These are phyloP conservation scores for Takifugu flavidus DNA, from an alignment of 2,113 vertebrate species.

Conservation along the genomic window DNA sequence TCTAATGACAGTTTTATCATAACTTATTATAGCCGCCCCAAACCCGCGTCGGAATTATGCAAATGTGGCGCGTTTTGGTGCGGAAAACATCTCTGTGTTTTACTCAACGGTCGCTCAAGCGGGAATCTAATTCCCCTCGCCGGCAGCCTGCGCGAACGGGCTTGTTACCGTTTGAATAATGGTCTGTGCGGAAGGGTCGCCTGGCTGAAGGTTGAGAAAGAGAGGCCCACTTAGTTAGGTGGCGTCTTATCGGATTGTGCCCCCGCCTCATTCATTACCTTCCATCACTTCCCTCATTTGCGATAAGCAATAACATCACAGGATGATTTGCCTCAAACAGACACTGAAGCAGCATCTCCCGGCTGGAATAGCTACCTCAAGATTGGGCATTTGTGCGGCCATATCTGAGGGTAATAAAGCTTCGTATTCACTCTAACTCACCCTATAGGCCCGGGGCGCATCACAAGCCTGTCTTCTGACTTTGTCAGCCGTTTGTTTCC, in stretches of 20 bases:
- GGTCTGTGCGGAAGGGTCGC: conserved; percentile 43
- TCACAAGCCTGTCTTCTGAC: conserved; percentile 20
- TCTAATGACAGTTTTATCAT: conserved; percentile 76
- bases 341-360: conserved; percentile 47
- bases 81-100: conserved; percentile 65
- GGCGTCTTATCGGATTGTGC: conserved; percentile 61
- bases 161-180: conserved; percentile 72
- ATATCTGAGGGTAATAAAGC: conserved; percentile 58
- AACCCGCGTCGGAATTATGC: conserved; percentile 68
- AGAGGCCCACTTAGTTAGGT: conserved; percentile 66
- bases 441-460: conserved; percentile 23
- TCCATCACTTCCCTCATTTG: conserved; percentile 59
- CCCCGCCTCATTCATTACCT: conserved; percentile 65
- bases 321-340: conserved; percentile 58
- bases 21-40: conserved; percentile 70
- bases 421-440: conserved; percentile 34
- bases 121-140: conserved; percentile 71
- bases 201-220: conserved; percentile 63
- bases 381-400: conserved; percentile 58
- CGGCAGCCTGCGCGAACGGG: conserved; percentile 70
- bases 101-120: conserved; percentile 62
- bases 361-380: conserved; percentile 46
- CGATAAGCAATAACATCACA: conserved; percentile 66
- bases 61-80: conserved; percentile 63
- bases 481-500: background rate